Base-by-base conservation (phyloP, 2,113 vertebrate species). In the Catagonus wagneri region DNA sequence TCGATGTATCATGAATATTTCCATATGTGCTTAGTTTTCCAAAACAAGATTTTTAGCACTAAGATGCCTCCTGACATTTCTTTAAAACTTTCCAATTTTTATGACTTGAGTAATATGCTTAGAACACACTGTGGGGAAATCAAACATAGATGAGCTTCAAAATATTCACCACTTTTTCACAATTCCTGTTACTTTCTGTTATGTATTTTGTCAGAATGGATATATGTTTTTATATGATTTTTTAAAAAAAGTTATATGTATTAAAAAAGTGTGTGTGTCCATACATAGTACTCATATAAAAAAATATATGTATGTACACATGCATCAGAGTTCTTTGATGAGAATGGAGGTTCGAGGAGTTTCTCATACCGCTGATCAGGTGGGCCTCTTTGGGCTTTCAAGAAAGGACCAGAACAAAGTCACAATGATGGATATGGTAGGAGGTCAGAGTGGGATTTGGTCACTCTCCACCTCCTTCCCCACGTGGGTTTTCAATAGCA, bases 11-110 rank as follows among this genome's bases (percentile, higher is more conserved):
- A 93, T 27, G 3, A 81, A 56, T 25, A 69, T 71, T 83, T 90
- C 27, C 23, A 23, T 36, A 58, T 83, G 17, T 81, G 39, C 32
- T 83, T 87, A 34, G 29, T 75, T n/a, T 72, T 81, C 32, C 54
- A 39, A 91, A 71, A 58, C 32, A 88, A 87, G 76, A 78, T 83
- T 88, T 90, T 93, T 75, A 95, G 39, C 6, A 63, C n/a, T 90
- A 69, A 81, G 54, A 81, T 76, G 14, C 36, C 17, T 80, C 60
- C 87, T 80, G 52, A 81, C 85, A 74, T 39, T 69, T 58, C 71
- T 81, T 78, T 12, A 16, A 60, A 83, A 29, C 0, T 36, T 74
- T 86, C 74, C 60, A 69, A 36, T 52, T 96, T 95, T 65, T 58
- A 52, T 76, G 71, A 61, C 80, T 66, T 69, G 66, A 71, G 15